These are phyloP conservation scores for Liparis tanakae DNA, from an alignment of 2,797 vertebrate species.

Conservation along the genomic window DNA sequence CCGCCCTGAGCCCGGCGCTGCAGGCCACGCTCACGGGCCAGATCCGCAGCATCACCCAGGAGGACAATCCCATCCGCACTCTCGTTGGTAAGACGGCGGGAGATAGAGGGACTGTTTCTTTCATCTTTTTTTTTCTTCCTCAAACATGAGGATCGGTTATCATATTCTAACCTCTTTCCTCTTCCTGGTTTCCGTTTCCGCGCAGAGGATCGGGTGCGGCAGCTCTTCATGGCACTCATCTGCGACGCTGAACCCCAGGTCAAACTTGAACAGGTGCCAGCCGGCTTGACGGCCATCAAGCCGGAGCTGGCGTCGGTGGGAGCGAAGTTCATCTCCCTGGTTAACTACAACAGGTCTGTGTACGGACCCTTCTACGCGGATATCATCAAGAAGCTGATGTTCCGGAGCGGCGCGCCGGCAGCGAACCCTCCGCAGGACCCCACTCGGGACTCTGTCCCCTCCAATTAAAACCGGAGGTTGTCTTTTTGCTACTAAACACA, in stretches of 20 bases:
- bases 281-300: slow-evolving; percentile 87
- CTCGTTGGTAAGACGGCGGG: slow-evolving; percentile 87
- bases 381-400: slow-evolving; percentile 91
- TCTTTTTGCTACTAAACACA: slow-evolving; percentile 19
- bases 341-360: slow-evolving; percentile 92
- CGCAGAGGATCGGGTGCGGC: slow-evolving; percentile 90
- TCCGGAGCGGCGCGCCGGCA: slow-evolving; percentile 61
- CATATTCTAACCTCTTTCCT: slow-evolving; percentile 15
- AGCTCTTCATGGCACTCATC: slow-evolving; percentile 87
- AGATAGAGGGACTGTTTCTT: slow-evolving; percentile 8
- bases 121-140: background rate
- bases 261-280: slow-evolving; percentile 83
- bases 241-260: slow-evolving; percentile 76
- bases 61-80: slow-evolving; percentile 87
- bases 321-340: slow-evolving; percentile 85
- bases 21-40: slow-evolving; percentile 89
- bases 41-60: slow-evolving; percentile 86
- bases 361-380: slow-evolving; percentile 93
- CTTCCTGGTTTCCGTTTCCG: background rate
- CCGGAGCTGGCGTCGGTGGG: slow-evolving; percentile 86
- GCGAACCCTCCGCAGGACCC: slow-evolving; percentile 36
- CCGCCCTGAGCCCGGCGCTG: slow-evolving; percentile 80
- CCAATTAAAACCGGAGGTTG: slow-evolving; percentile 50
- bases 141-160: background rate
- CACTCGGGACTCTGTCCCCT: slow-evolving; percentile 39